Percentiles rank a stretch among this genome's conserved stretches.
Evolutionary conservation across 1,140 invertebrate genomes (phyloP).

Genomic region (Pseudomyrmex dendroicus): DNA sequence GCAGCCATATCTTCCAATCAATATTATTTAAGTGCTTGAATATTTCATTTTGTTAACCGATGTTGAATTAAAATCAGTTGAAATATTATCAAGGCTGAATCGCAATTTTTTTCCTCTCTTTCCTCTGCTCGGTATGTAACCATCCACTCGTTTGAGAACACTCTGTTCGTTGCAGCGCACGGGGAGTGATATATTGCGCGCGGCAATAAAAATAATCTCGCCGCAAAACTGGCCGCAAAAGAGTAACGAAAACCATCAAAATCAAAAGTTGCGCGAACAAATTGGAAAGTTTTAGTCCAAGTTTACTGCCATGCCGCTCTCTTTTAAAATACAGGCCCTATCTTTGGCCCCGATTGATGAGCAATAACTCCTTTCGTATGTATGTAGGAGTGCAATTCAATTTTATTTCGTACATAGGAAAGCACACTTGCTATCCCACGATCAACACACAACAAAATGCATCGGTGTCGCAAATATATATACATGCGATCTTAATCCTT

Average conservation of each 20-base stretch:
- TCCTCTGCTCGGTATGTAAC: background rate
- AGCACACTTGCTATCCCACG: constrained; percentile 23
- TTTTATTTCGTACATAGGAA: background rate
- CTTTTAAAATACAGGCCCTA: constrained; percentile 48
- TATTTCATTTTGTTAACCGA: background rate
- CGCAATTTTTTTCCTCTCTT: background rate
- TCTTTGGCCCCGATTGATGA: constrained; percentile 31
- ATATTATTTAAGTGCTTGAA: background rate
- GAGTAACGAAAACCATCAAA: constrained; percentile 42
- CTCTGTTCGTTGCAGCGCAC: constrained; percentile 26
- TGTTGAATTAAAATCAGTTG: background rate
- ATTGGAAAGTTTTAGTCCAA: constrained; percentile 81
- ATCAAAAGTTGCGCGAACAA: constrained; percentile 70
- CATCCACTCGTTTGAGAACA: constrained; percentile 21
- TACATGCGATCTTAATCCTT: background rate
- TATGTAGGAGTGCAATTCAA: background rate
- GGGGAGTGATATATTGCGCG: constrained; percentile 47
- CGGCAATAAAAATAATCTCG: constrained; percentile 21
- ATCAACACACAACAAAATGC: constrained; percentile 8
- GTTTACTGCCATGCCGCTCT: constrained; percentile 77
- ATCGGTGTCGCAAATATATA: constrained; percentile 18
- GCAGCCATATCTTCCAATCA: background rate
- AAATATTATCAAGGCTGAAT: background rate
- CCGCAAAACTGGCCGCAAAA: constrained; percentile 23
- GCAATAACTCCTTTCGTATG: constrained; percentile 39